A percentile compares a stretch with the other conserved stretches of the same genome.
phyloP scores from a whole-genome alignment of 2,113 vertebrate genomes.

The Ctenomys sociabilis region DNA sequence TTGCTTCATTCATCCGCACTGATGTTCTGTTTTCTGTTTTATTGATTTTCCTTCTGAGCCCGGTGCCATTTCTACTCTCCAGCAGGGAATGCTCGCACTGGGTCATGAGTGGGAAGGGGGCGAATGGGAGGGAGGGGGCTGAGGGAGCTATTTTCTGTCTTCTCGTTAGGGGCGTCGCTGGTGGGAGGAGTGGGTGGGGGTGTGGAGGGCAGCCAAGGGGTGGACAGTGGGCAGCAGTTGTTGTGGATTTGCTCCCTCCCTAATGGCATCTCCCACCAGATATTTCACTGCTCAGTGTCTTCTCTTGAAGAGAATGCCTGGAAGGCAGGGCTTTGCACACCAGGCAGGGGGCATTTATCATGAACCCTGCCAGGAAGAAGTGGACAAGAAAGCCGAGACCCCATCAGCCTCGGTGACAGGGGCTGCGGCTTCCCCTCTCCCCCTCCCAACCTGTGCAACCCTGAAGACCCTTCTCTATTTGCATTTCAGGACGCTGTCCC shows the following conservation, averaged over 20 bases:
- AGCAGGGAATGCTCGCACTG: not conserved
- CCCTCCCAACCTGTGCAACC: not conserved
- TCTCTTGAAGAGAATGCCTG: not conserved
- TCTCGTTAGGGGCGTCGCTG: not conserved
- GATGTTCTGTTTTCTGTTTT: not conserved
- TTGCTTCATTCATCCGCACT: not conserved
- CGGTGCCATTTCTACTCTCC: not conserved
- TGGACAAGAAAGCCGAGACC: not conserved
- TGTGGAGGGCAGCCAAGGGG: not conserved
- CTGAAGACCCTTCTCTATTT: not conserved
- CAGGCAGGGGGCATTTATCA: not conserved
- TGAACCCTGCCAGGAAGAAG: not conserved
- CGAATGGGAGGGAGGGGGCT: not conserved
- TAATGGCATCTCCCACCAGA: no score
- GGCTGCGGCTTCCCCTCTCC: rapidly evolving
- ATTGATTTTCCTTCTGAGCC: slow-evolving; percentile 15
- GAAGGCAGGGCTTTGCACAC: not conserved
- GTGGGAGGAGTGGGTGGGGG: not conserved
- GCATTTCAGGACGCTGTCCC: not conserved
- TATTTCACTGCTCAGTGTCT: not conserved
- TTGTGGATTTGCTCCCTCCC: not conserved
- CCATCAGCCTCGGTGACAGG: not conserved
- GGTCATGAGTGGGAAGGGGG: not conserved
- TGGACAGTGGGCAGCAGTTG: not conserved
- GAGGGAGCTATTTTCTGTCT: not conserved